A percentile compares a stretch with the other conserved stretches of the same genome.
Evolutionary conservation across 2,797 vertebrate species (phyloP).

Genomic region (Heterohyrax brucei): DNA sequence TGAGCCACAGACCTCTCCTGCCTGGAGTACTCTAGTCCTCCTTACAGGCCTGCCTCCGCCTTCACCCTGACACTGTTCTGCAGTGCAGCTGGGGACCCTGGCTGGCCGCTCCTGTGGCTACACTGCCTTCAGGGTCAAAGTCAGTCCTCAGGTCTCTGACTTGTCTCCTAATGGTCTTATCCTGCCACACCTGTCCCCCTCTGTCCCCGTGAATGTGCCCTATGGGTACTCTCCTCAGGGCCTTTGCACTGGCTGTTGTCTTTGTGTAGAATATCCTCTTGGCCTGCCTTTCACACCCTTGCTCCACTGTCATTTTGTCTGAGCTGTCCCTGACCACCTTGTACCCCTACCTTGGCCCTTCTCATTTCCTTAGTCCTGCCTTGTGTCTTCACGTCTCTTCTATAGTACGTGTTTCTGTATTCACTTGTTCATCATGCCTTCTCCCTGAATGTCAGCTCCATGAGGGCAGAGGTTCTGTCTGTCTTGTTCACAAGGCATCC

Average conservation of each 20-base stretch:
- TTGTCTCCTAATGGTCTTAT: background rate
- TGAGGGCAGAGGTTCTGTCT: background rate
- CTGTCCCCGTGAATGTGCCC: background rate
- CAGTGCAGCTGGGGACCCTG: background rate
- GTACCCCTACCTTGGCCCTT: fast-evolving
- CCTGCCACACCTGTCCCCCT: background rate
- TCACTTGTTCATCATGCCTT: background rate
- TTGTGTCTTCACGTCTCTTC: background rate
- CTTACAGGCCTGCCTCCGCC: background rate
- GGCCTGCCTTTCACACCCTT: background rate
- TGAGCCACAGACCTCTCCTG: background rate
- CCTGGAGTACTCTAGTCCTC: background rate
- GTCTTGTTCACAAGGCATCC: background rate
- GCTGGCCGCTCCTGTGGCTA: background rate
- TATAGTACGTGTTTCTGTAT: background rate
- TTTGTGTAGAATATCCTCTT: background rate
- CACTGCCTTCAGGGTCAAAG: background rate
- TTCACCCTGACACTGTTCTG: background rate
- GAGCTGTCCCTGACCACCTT: background rate
- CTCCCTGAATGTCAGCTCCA: background rate
- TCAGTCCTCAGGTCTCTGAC: background rate
- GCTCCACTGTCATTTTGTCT: background rate
- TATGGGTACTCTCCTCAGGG: background rate
- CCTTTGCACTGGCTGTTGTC: background rate
- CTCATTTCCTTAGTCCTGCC: background rate